Evolutionary conservation across 1,140 invertebrate genomes (phyloP), one percentile per base, ranked within the genome.

Genomic region (Cecropterus lyciades): DNA sequence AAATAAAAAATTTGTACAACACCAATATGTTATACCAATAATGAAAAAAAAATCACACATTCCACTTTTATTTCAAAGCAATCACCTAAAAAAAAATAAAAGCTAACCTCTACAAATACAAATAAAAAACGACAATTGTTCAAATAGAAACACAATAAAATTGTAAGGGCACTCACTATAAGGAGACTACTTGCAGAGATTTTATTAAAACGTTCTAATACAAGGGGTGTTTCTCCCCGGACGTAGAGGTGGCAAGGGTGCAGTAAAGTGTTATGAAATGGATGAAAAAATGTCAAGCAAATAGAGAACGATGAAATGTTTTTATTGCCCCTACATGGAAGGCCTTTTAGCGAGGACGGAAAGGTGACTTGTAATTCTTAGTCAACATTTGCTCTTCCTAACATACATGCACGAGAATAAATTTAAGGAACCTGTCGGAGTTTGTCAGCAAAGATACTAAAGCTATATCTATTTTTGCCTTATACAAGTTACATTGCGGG

Each of bases 221-320:
- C 14, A 15, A 52, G 49, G 48, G 49, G 45, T 46, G 45, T 33
- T 33, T 15, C 24, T 2, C n/a, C 6, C 49, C 13, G 49, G 49
- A 52, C n/a, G 49, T 15, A 14, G 24, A n/a, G 20, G 49, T 15
- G 27, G 24, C 20, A 14, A 15, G 49, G n/a, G 14, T 30, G 14
- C 20, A 10, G 27, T 27, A 14, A 30, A 33, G 49, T 30, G 49
- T 30, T 52, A 33, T 52, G 49, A 52, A 52, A 52, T 52, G 49
- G 49, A 52, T 52, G 49, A 52, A 52, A 33, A 52, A 52, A 52
- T 52, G 49, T 52, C n/a, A 52, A 27, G 49, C 27, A 52, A 52
- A 52, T 33, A 52, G 27, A 33, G 27, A 52, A 52, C 17, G 49
- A 30, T 33, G 49, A 52, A 52, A 52, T 52, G 49, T 51, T 52